These are phyloP conservation scores for Corbicula japonica DNA, from an alignment of 2,888 invertebrate species.

Conservation along the genomic window DNA sequence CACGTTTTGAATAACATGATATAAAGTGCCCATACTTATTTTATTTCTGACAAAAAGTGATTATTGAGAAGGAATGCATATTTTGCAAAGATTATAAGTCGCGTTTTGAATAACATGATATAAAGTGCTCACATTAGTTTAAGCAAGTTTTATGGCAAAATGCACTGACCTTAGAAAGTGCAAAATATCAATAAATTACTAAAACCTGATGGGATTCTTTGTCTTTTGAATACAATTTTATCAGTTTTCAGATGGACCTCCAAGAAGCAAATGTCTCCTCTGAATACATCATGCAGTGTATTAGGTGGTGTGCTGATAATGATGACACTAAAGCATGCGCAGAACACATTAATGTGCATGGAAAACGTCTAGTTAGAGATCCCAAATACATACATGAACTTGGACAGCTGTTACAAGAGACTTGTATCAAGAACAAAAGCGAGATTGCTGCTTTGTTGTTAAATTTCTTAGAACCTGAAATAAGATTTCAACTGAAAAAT, in stretches of 20 bases:
- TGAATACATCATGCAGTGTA: slow-evolving; percentile 61
- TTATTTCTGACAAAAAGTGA: too few species aligned
- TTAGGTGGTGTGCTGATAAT: slow-evolving; percentile 58
- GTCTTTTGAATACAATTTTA: too few species aligned
- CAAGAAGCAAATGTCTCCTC: slow-evolving; percentile 49
- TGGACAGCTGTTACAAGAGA: slow-evolving; percentile 39
- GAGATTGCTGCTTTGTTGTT: slow-evolving; percentile 46
- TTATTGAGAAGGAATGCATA: too few species aligned
- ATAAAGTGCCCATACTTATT: too few species aligned
- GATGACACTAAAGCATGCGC: slow-evolving; percentile 45
- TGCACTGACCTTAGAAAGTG: too few species aligned
- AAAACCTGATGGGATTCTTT: too few species aligned
- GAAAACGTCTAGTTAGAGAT: slow-evolving; percentile 41
- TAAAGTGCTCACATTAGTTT: too few species aligned
- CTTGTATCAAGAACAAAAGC: slow-evolving; percentile 30
- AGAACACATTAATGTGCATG: slow-evolving; percentile 53
- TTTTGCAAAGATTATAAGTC: too few species aligned
- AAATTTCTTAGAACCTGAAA: slow-evolving; percentile 45
- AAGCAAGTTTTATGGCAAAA: too few species aligned
- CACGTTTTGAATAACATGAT: too few species aligned
- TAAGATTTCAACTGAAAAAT: slow-evolving; percentile 23
- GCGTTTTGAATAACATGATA: too few species aligned
- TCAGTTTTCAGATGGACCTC: slow-evolving; percentile 64
- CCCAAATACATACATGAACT: slow-evolving; percentile 39
- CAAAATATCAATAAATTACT: too few species aligned